A percentile compares a stretch with the other conserved stretches of the same genome.
Conservation (phyloP, 2,888 invertebrate species). For the Auanema freiburgensis region DNA sequence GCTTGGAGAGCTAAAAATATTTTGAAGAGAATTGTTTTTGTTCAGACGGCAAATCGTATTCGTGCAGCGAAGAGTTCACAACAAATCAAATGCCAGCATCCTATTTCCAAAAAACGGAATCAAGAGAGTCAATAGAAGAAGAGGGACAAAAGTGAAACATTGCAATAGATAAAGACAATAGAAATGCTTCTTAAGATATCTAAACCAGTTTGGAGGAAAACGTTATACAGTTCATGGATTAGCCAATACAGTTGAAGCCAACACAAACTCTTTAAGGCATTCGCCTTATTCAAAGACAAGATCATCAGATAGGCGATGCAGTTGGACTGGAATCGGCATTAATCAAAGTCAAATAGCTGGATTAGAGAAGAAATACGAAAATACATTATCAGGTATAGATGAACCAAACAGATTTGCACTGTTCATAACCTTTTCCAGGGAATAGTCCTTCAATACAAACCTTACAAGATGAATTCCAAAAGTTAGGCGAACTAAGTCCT, state of each 20-base stretch:
- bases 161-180: not conserved
- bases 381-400: constrained; percentile 26
- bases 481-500: constrained; percentile 27
- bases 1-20: no score
- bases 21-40: no score
- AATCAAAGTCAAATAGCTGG: constrained; percentile 53
- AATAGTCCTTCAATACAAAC: constrained; percentile 32
- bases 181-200: constrained; percentile 33
- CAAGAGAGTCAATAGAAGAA: constrained; percentile 34
- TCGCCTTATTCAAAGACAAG: constrained; percentile 47
- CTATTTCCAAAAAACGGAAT: constrained; percentile 2
- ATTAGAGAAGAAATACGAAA: constrained; percentile 56
- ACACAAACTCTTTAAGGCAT: constrained; percentile 40
- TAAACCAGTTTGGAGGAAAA: constrained; percentile 54
- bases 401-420: not conserved
- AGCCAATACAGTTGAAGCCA: constrained; percentile 14
- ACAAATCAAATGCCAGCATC: no score
- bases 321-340: constrained; percentile 58
- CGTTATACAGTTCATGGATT: constrained; percentile 56
- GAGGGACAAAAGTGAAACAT: constrained; percentile 36
- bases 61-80: no score
- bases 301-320: constrained; percentile 50
- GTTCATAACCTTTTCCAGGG: constrained; percentile 18
- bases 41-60: constrained; percentile 30
- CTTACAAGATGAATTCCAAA: constrained; percentile 59